phyloP scores from a whole-genome alignment of 2,797 vertebrate genomes.

The Bradypodion pumilum region DNA sequence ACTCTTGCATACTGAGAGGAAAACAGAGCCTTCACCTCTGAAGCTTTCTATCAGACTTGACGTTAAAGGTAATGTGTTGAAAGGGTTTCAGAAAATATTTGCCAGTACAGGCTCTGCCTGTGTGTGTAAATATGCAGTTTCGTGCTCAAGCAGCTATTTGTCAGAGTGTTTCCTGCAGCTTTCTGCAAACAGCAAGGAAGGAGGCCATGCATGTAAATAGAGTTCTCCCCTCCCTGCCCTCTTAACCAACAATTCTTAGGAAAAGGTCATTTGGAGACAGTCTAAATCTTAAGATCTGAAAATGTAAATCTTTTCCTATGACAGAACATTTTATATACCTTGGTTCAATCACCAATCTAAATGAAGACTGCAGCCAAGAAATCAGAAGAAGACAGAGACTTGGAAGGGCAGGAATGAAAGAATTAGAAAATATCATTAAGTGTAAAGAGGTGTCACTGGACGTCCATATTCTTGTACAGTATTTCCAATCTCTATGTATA shows the following conservation, averaged over 20 bases:
- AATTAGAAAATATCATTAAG: too few relatives aligned
- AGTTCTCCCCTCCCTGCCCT: not conserved
- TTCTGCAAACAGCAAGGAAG: not conserved
- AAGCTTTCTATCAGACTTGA: constrained; percentile 19
- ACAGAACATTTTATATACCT: not conserved
- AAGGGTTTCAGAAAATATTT: constrained; percentile 34
- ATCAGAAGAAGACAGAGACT: too few relatives aligned
- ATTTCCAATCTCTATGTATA: too few relatives aligned
- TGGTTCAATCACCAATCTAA: too few relatives aligned
- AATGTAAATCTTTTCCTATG: constrained; percentile 4
- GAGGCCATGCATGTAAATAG: constrained; percentile 9
- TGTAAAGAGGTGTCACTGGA: too few relatives aligned
- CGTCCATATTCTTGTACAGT: too few relatives aligned
- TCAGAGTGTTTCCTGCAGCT: constrained; percentile 16
- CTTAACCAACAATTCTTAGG: not conserved
- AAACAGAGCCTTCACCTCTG: not conserved
- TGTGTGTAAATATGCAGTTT: constrained; percentile 1
- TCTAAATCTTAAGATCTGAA: not conserved
- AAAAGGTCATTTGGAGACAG: not conserved
- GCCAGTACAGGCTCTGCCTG: not conserved
- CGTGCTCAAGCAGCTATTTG: constrained; percentile 14
- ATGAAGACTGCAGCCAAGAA: too few relatives aligned
- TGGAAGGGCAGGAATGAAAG: too few relatives aligned
- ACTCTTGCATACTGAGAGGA: constrained; percentile 10
- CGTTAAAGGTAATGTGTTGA: constrained; percentile 29